phyloP scores from a whole-genome alignment of 2,888 invertebrate species.

The Quadriops clusia region DNA sequence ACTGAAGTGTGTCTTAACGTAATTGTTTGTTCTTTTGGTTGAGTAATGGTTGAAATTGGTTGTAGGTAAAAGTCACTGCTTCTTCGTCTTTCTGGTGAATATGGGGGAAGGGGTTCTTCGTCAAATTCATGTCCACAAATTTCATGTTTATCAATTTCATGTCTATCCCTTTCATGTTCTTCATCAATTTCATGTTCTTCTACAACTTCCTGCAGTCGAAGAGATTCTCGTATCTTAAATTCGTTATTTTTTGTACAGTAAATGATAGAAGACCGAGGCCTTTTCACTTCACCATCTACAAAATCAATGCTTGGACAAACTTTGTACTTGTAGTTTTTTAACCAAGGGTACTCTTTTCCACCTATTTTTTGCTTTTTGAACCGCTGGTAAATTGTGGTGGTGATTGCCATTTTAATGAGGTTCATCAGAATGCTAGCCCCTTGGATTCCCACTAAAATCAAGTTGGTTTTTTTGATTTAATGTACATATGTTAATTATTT shows the following conservation, averaged over 20 bases:
- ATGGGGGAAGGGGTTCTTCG: too few species aligned
- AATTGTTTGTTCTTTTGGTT: conserved; percentile 7
- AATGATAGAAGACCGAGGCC: background rate
- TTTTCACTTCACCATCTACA: conserved; percentile 8
- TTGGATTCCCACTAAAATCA: conserved; percentile 51
- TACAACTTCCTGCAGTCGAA: too few species aligned
- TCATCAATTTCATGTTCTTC: too few species aligned
- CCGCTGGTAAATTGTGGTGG: conserved; percentile 60
- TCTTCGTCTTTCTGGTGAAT: conserved; percentile 22
- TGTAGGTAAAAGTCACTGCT: conserved; percentile 31
- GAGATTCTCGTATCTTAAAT: too few species aligned
- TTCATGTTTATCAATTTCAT: too few species aligned
- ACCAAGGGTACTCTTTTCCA: conserved; percentile 66
- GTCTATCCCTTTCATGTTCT: too few species aligned
- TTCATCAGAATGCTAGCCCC: conserved; percentile 55
- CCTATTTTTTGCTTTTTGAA: conserved; percentile 66
- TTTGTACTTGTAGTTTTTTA: conserved; percentile 29
- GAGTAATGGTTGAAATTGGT: conserved; percentile 15
- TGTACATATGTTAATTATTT: conserved; percentile 1
- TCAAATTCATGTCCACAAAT: too few species aligned
- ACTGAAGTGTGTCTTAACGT: conserved; percentile 20
- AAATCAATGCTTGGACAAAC: conserved; percentile 7
- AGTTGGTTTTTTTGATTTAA: conserved; percentile 5
- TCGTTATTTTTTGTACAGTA: too few species aligned
- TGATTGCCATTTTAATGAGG: conserved; percentile 54